Evolutionary conservation across 2,888 invertebrate species (phyloP), one percentile per base, ranked within the genome.

Genomic region (Pyrgus malvae): DNA sequence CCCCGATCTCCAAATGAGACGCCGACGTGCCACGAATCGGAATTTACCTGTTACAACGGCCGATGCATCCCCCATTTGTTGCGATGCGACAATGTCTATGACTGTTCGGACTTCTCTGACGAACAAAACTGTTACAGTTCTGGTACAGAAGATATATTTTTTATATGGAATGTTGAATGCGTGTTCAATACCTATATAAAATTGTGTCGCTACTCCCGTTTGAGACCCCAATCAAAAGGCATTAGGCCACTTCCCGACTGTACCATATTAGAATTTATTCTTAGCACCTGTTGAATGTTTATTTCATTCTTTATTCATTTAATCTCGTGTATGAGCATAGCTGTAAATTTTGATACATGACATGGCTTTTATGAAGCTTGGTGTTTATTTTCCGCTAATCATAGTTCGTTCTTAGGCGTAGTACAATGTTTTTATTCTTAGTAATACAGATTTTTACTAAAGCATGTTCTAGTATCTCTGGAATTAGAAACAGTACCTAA

Each of bases 81-180:
- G 74, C 94, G 94, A 80, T 97, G 97, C 91, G 96, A 97, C 93
- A 95, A 95, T 92, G 93, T 93, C 91, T 96, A 96, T 93, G 96
- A 96, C 92, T 96, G 96, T 92, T 92, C 92, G 89, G 96, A 96
- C 92, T 96, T 95, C 93, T 95, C 96, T 76, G 96, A 97, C 83
- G 96, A 97, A 91, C 95, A 96, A 89, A 95, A 95, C 91, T 97
- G 96, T 92, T 92, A 93, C 91, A 74, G 72, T 61, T 80, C 86
- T 62, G 91, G 91, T 90, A 90, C 74, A 68, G 27, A 57, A 56
- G 91, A 90, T n/a, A 31, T 56, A 49, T 57, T 58, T n/a, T 48
- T 55, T 42, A 70, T 66, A 68, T 74, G 72, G 76, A 76, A 80
- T 78, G 79, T 65, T 67, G 72, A 73, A 73, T 78, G 70, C 66